A percentile compares a stretch with the other conserved stretches of the same genome.
These are phyloP conservation scores for Margarornis squamiger DNA, from an alignment of 2,797 vertebrate species.

Conservation along the genomic window DNA sequence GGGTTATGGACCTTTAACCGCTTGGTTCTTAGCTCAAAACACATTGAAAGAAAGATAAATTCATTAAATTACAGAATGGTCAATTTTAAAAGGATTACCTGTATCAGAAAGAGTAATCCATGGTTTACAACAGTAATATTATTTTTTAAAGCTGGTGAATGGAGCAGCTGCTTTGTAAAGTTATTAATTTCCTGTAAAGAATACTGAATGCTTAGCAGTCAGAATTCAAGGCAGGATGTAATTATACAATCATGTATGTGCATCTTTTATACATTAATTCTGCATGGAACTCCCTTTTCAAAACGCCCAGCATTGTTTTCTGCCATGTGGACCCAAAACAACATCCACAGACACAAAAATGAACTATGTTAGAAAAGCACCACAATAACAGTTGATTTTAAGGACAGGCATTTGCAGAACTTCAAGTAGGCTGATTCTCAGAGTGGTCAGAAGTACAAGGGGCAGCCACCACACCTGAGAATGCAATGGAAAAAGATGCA, in stretches of 20 bases:
- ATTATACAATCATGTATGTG: neutral
- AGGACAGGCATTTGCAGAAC: neutral
- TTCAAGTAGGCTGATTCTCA: neutral
- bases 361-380: neutral
- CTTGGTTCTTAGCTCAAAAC: conserved; percentile 26
- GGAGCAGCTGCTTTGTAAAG: conserved; percentile 68
- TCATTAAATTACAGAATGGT: neutral
- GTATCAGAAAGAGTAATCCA: conserved; percentile 66
- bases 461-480: neutral
- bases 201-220: conserved; percentile 41
- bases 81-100: conserved; percentile 70
- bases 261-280: conserved; percentile 40
- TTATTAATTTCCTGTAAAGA: conserved; percentile 74
- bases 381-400: neutral
- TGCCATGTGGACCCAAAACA: neutral
- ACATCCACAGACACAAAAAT: neutral
- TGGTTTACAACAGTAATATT: conserved; percentile 65
- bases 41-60: conserved; percentile 28
- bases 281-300: neutral
- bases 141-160: conserved; percentile 59
- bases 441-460: neutral
- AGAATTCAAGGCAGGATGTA: conserved; percentile 38
- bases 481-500: neutral
- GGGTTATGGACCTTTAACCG: neutral
- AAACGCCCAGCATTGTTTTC: neutral